Evolutionary conservation across 2,888 invertebrate genomes (phyloP), one percentile per base, ranked within the genome.

Genomic region (Melitaea athalia): DNA sequence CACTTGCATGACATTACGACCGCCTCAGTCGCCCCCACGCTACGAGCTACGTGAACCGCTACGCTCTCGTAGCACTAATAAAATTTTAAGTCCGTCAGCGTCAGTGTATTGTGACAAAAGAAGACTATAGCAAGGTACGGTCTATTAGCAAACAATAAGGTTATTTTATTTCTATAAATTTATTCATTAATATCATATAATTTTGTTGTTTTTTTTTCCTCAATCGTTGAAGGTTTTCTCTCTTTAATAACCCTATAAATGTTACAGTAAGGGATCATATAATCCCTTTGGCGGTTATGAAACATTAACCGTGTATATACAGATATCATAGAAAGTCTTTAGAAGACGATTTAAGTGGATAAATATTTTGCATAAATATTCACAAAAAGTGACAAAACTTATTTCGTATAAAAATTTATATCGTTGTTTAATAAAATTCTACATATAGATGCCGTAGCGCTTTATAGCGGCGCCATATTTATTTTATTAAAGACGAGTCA

Each of bases 1-100:
- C 92, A 90, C 53, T 75, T 77, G 79, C 82, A 85, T 84, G 81
- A 73, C 76, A 77, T 85, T 88, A 86, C 87, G 84, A 81, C 78
- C 82, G 82, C 77, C 78, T 87, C 89, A 92, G 92, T 92, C 87
- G 85, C 82, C 81, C 80, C 78, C 82, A 82, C 81, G 84, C 88
- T 87, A 87, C 91, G 86, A 81, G 77, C 69, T 74, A 74, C 76
- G 78, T 77, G 80, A 78, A 85, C 83, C 81, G 88, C 89, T 91
- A 91, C 90, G 87, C 75, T 77, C 71, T 59, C 85, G 88, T 91
- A 89, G 87, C 85, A 75, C 75, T 78, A 78, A 78, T 78, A 77
- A n/a, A n/a, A 76, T 76, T 77, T 69, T 62, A 67, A 73, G 59
- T 70, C 63, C 69, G 64, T 67, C 67, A 71, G 70, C 67, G 72